These are phyloP conservation scores for Hippocampus comes DNA, from an alignment of 2,113 vertebrate species.

Conservation along the genomic window DNA sequence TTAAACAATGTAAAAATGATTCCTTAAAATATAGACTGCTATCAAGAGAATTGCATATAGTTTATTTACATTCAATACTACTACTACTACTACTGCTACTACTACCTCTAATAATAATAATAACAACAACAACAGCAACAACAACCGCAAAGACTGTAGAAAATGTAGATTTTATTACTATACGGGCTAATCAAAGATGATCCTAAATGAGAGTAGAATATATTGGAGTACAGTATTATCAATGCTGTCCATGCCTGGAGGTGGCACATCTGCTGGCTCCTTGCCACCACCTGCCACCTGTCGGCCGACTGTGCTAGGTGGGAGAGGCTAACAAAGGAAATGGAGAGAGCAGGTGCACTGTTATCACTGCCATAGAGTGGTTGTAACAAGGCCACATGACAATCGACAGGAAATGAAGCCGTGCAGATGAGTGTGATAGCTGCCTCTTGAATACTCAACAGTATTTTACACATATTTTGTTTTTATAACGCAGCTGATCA, in stretches of 20 bases:
- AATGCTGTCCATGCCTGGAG: not conserved
- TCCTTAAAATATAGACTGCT: no score
- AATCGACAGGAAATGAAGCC: constrained; percentile 65
- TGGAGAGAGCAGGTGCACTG: constrained; percentile 65
- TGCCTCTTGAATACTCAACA: constrained; percentile 13
- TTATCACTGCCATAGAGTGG: constrained; percentile 66
- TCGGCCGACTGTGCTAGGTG: constrained; percentile 34
- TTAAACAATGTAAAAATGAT: no score
- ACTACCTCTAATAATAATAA: no score
- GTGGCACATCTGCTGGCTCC: constrained; percentile 7
- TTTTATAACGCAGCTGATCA: constrained; percentile 3
- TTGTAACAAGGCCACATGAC: constrained; percentile 51
- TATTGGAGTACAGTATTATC: not conserved
- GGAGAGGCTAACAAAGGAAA: constrained; percentile 61
- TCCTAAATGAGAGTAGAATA: not conserved
- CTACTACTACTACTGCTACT: no score
- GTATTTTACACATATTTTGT: constrained; percentile 23
- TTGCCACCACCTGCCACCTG: constrained; percentile 47
- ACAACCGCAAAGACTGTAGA: no score
- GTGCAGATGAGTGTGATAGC: constrained; percentile 32
- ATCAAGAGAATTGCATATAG: no score
- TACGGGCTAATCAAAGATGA: not conserved
- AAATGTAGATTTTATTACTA: not conserved
- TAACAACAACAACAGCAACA: no score
- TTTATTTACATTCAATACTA: no score